phyloP scores from a whole-genome alignment of 2,888 invertebrate species.

The Tridacna crocea region DNA sequence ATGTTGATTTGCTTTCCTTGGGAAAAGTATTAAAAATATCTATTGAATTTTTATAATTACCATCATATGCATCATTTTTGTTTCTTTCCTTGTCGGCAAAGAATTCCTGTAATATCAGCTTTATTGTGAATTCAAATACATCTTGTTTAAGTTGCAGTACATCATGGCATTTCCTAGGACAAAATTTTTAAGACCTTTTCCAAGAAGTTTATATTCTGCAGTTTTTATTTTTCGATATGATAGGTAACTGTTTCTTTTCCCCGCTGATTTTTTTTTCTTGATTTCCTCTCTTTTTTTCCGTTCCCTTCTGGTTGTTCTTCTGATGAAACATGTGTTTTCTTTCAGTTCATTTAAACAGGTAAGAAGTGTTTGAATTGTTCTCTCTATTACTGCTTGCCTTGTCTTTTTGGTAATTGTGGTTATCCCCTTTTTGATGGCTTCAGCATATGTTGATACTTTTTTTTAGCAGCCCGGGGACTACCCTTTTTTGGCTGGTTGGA shows the following conservation, averaged over 20 bases:
- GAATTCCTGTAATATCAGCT: conserved; percentile 16
- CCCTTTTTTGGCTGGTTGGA: not conserved
- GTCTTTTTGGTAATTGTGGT: conserved; percentile 4
- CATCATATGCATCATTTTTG: not conserved
- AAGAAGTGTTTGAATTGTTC: conserved; percentile 14
- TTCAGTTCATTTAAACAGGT: conserved; percentile 10
- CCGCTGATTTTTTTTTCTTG: conserved; percentile 3
- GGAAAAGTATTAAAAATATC: not conserved
- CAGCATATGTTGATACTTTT: conserved; percentile 14
- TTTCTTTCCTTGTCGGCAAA: not conserved
- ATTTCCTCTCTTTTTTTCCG: conserved; percentile 30
- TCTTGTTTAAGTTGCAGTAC: conserved; percentile 9
- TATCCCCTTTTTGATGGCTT: conserved; percentile 28
- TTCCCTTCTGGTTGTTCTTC: conserved; percentile 10
- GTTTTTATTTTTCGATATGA: conserved; percentile 1
- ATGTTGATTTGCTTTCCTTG: conserved; percentile 25
- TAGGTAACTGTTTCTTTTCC: conserved; percentile 28
- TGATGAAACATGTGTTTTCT: conserved; percentile 15
- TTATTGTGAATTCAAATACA: not conserved
- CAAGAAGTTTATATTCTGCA: conserved; percentile 22
- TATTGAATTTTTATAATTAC: conserved; percentile 8
- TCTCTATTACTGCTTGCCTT: conserved; percentile 16
- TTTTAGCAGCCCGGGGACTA: conserved; percentile 7
- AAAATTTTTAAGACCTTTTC: conserved; percentile 32
- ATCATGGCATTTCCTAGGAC: conserved; percentile 29